Evolutionary conservation across 2,113 vertebrate species (phyloP), one percentile per base, ranked within the genome.

Genomic region (Paracanthobrama guichenoti): DNA sequence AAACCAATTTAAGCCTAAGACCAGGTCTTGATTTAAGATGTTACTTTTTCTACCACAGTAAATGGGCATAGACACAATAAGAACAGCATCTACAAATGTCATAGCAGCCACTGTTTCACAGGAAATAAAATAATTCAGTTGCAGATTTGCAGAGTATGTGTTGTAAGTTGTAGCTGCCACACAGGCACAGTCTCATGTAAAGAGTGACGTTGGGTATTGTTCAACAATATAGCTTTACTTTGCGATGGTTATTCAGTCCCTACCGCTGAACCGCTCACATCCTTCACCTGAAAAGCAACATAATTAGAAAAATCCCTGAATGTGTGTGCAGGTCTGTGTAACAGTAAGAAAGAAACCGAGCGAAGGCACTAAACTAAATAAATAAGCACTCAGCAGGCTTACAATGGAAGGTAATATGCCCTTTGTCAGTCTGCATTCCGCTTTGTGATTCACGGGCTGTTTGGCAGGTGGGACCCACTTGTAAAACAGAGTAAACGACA

Each of bases 391-490:
- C 94, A 95, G 92, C 92, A 90, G 92, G 91, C 91, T 90, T 93
- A 96, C 94, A 96, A 95, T 94, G 92, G 93, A 91, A 89, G 91
- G 94, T 94, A 95, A 95, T 94, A 93, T 95, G 93, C 90, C 92
- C 94, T 95, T 96, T 95, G 89, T 96, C 94, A 92, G 87, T 91
- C 93, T 92, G 94, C 95, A 95, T 94, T 93, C 94, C 94, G 95
- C 94, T 95, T 95, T 95, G 93, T 95, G 92, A 95, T 95, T 94
- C 93, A 94, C 87, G 90, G 94, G 92, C 93, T 94, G 94, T 95
- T 95, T 93, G 94, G 95, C 95, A 96, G 95, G 96, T 96, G 95
- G 95, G 93, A 91, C 92, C 93, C 93, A 93, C 91, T 92, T 94
- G 92, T 90, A 92, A 93, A 94, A 87, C 28, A 31, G 89, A 89